Evolutionary conservation across 2,113 vertebrate species (phyloP), one percentile per base, ranked within the genome.

Genomic region (Noctilio leporinus): DNA sequence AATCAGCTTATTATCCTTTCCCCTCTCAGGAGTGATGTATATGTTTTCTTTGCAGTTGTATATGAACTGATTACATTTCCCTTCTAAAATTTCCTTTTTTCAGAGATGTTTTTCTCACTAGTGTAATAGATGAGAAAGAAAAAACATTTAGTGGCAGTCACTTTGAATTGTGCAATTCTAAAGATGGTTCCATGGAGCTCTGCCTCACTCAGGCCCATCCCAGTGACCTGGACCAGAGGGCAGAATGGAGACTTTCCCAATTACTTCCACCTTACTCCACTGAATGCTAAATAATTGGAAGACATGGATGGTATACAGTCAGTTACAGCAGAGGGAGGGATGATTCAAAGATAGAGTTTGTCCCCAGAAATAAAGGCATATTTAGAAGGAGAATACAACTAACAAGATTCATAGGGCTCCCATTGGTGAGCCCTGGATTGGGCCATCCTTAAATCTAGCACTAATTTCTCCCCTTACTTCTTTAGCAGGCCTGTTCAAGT

Each of bases 321-420:
- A 73, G 17, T 8, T 19, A 17, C 22, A 75, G 4, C 47, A 62
- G 10, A 5, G 9, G 57, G 45, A 72, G 14, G 7, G 11, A 26
- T 59, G 38, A 67, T 28, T 53, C 40, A n/a, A 67, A 89, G 55
- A 62, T 7, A 0, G 7, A 17, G 4, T 43, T 35, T 43, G 1
- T 84, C 8, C n/a, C n/a, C 28, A 33, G 64, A 47, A 80, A 51
- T 7, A 10, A 45, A 12, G 5, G 2, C 20, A 22, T 35, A 4
- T 53, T 84, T 76, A 55, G 65, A 62, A 93, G 12, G 12, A 49
- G 4, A 80, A 38, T 16, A n/a, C 51, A 0, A 76, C 19, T 55
- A 26, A 1, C 8, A 3, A 59, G 20, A 8, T 0, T 4, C 33
- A 43, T 0, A 11, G 6, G 4, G 6, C 22, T n/a, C 1, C 6